Evolutionary conservation across 2,113 vertebrate species (phyloP), one percentile per base, ranked within the genome.

Genomic region (Oreochromis niloticus): DNA sequence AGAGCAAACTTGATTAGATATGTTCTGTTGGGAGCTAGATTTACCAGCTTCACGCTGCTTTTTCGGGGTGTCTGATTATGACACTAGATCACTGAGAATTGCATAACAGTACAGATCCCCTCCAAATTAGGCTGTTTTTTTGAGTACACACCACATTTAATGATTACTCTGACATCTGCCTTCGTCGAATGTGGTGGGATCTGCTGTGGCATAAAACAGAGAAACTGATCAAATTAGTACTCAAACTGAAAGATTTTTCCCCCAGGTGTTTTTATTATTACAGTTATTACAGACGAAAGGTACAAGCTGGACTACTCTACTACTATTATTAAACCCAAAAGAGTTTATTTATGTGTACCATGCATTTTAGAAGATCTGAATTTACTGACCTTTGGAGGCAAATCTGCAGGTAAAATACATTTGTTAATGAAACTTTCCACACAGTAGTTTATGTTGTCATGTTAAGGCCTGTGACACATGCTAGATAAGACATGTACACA

Each of bases 1-100:
- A 83, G 81, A 86, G 63, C 84, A 81, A 92, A 93, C 84, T 56
- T 87, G 91, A 93, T 92, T 88, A 82, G 92, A 89, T 54, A 24
- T 50, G 80, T 88, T 93, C 85, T 90, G 57, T 56, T 80, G 87
- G 90, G 89, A 91, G 30, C 7, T 52, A 81, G 71, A 88, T 87
- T 79, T 91, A 91, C 81, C 80, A 71, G 83, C 75, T 55, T 75
- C 17, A 14, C n/a, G 61, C 27, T 32, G 82, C 36, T 80, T 80
- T 85, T 84, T 41, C 10, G 17, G 43, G 57, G 52, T 9, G 14
- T 57, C 19, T 73, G 41, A 46, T 46, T 75, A 50, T 30, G 27
- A 88, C 24, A 12, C 32, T 48, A 11, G 27, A 87, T 80, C 61
- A 56, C 73, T 79, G 79, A 36, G 61, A 82, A 61, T 5, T 81